Evolutionary conservation across 2,888 invertebrate species (phyloP).

Genomic region (Ethmia dodecea): DNA sequence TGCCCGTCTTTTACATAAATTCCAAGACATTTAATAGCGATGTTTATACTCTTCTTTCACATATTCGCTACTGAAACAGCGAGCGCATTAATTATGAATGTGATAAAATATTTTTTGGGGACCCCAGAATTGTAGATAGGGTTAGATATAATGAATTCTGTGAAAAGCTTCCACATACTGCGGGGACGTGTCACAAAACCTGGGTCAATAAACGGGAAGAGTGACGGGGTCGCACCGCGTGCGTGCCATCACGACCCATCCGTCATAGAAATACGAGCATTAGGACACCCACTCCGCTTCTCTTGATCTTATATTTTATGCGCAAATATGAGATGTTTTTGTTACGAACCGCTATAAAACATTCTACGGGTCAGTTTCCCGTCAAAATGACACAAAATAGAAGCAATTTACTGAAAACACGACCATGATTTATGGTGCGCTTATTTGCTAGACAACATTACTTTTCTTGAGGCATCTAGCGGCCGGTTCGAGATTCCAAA

Average conservation of each 20-base stretch:
- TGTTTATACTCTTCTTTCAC: no score
- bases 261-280: conserved; percentile 30
- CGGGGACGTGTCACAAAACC: conserved; percentile 53
- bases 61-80: no score
- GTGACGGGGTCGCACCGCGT: conserved; percentile 32
- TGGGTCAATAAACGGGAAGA: conserved; percentile 42
- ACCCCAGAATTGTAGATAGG: conserved; percentile 35
- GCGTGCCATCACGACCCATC: conserved; percentile 26
- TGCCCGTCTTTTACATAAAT: no score
- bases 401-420: conserved; percentile 1
- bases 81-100: conserved; percentile 32
- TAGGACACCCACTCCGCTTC: conserved; percentile 24
- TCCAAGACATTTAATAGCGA: no score
- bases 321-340: conserved; percentile 8
- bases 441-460: not conserved
- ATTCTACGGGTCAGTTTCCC: conserved; percentile 22
- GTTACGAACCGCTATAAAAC: conserved; percentile 19
- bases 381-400: conserved; percentile 7
- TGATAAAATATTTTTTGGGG: conserved; percentile 32
- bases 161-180: conserved; percentile 32
- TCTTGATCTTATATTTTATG: conserved; percentile 18
- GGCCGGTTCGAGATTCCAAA: not conserved
- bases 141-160: conserved; percentile 42
- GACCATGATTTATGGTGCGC: not conserved
- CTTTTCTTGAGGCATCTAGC: not conserved